Evolutionary conservation across 2,113 vertebrate genomes (phyloP).

Genomic region (Serilophus lunatus): DNA sequence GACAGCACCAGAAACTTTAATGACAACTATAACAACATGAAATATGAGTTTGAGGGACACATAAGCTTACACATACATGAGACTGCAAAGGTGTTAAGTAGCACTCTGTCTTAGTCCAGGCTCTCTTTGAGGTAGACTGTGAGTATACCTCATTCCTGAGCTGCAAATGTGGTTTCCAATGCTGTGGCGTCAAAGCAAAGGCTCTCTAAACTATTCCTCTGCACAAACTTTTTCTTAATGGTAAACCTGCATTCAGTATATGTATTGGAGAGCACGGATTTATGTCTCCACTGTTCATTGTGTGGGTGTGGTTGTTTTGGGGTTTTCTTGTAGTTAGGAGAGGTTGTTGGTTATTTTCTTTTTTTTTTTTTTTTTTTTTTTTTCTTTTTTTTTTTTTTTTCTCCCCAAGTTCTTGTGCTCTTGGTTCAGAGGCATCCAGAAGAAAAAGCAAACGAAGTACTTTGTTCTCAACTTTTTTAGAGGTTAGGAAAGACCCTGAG

Average conservation of each 20-base stretch:
- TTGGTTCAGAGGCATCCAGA: neutral
- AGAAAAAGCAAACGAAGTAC: neutral
- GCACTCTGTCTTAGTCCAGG: neutral
- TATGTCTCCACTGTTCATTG: neutral
- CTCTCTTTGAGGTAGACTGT: neutral
- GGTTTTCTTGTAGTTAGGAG: neutral
- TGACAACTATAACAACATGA: rapidly evolving
- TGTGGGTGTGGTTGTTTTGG: neutral
- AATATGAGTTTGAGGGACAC: rapidly evolving
- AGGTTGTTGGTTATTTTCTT: neutral
- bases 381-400: too few species aligned
- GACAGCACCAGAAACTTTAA: neutral
- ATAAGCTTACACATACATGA: neutral
- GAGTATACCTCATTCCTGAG: neutral
- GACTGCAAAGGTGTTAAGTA: neutral
- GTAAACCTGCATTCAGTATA: neutral
- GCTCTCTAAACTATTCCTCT: neutral
- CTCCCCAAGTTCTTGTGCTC: neutral
- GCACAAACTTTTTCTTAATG: neutral
- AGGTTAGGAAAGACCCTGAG: neutral
- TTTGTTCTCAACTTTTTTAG: neutral
- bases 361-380: too few species aligned
- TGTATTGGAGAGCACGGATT: neutral
- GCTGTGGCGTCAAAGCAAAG: neutral
- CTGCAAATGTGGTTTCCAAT: neutral